phyloP scores from a whole-genome alignment of 2,113 vertebrate species.

The Cranoglanis bouderius region DNA sequence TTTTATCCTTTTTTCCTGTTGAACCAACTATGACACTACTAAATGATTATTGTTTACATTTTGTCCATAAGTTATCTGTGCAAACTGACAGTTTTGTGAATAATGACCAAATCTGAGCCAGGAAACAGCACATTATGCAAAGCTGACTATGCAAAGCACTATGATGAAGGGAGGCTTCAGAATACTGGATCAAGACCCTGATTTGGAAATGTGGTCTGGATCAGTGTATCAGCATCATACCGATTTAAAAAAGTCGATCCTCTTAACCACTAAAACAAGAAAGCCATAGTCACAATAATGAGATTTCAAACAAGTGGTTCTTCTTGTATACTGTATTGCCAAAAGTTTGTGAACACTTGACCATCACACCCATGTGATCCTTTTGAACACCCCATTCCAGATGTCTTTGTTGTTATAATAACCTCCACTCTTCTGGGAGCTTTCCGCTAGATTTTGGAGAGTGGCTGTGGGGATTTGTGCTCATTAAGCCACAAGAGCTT shows the following conservation, averaged over 20 bases:
- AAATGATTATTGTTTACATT: not conserved
- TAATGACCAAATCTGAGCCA: conserved; percentile 1
- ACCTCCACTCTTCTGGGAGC: not conserved
- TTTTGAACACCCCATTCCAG: not conserved
- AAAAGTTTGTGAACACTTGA: not conserved
- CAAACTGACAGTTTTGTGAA: conserved; percentile 15
- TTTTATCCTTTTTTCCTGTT: not conserved
- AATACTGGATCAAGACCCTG: not conserved
- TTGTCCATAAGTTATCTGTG: not conserved
- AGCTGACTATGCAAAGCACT: not conserved
- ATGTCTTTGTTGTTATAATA: not conserved
- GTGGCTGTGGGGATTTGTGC: not conserved
- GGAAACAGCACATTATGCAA: not conserved
- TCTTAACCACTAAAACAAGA: not conserved
- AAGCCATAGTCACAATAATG: not conserved
- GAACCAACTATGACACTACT: not conserved
- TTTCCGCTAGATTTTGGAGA: not conserved
- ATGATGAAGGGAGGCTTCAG: not conserved
- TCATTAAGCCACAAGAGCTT: not conserved
- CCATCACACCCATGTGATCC: not conserved
- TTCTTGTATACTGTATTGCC: not conserved
- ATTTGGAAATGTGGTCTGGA: not conserved
- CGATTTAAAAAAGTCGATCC: not conserved
- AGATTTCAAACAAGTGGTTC: not conserved
- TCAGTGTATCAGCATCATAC: not conserved